These are phyloP conservation scores for Fopius arisanus DNA, from an alignment of 1,140 invertebrate genomes.

Conservation along the genomic window DNA sequence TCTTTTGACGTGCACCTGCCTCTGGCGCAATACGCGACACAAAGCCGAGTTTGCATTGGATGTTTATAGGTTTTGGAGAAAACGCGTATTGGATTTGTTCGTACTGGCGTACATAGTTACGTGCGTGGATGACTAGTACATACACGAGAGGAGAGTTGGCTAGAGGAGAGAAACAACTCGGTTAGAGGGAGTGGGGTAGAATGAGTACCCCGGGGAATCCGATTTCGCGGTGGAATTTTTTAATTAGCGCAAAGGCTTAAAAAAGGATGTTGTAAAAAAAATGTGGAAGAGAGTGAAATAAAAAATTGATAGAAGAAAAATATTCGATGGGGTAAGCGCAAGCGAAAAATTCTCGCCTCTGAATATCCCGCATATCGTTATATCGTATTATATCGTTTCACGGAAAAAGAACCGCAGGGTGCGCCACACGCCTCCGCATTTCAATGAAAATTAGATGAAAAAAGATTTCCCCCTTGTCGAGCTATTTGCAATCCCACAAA, in stretches of 20 bases:
- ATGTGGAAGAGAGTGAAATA: slow-evolving; percentile 4
- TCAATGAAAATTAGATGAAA: not conserved
- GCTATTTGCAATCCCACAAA: slow-evolving; percentile 5
- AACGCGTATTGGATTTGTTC: slow-evolving; percentile 47
- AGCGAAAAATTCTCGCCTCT: slow-evolving; percentile 5
- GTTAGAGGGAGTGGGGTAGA: not conserved
- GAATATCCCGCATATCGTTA: slow-evolving; percentile 1
- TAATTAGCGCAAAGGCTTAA: slow-evolving; percentile 48
- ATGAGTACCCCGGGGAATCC: slow-evolving; percentile 40
- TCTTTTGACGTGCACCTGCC: not conserved
- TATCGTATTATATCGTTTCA: not conserved
- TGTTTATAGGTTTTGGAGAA: slow-evolving; percentile 4
- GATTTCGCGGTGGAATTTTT: slow-evolving; percentile 55
- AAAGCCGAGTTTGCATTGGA: slow-evolving; percentile 1
- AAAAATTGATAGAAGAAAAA: slow-evolving; percentile 23
- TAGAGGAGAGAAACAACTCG: not conserved
- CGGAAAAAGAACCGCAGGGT: not conserved
- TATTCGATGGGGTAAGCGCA: slow-evolving; percentile 21
- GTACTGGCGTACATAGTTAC: slow-evolving; percentile 34
- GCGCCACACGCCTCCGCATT: not conserved
- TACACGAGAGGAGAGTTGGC: not conserved
- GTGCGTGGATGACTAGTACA: not conserved
- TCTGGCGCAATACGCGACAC: not conserved
- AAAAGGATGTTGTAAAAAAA: slow-evolving; percentile 9
- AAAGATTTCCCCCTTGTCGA: not conserved